Percentiles rank a stretch among this genome's conserved stretches.
Conservation (phyloP, 2,113 vertebrate genomes). For the Gasterosteus nipponicus region DNA sequence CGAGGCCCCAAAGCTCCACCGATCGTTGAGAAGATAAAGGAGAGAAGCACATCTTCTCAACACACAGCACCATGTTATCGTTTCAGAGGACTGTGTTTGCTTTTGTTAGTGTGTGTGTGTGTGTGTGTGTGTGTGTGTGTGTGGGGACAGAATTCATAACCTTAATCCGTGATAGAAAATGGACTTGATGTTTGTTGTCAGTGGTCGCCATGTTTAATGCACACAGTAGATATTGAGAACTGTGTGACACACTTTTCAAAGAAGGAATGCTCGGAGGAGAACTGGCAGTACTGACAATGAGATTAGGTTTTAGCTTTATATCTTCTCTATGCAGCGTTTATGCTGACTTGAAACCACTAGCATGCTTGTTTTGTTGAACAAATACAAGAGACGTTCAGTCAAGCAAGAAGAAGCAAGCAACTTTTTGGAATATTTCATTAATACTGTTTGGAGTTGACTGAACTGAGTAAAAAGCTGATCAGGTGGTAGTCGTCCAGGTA, state of each 20-base stretch:
- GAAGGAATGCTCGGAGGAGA: slow-evolving; percentile 17
- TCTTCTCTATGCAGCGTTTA: not conserved
- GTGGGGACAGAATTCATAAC: slow-evolving; percentile 19
- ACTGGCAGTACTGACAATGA: not conserved
- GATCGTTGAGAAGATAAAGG: slow-evolving; percentile 7
- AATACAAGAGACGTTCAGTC: not conserved
- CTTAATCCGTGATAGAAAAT: slow-evolving; percentile 41
- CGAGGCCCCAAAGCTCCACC: slow-evolving; percentile 29
- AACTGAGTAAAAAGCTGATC: not conserved
- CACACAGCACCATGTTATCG: slow-evolving; percentile 12
- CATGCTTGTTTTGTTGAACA: not conserved
- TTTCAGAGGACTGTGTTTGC: slow-evolving; percentile 21
- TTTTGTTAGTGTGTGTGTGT: slow-evolving; percentile 10
- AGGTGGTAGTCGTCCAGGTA: not conserved
- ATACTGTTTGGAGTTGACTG: too few species aligned
- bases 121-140: not conserved
- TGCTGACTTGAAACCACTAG: not conserved
- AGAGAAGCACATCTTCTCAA: slow-evolving; percentile 27
- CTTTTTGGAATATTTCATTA: not conserved
- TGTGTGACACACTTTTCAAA: slow-evolving; percentile 2
- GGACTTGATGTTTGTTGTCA: slow-evolving; percentile 5
- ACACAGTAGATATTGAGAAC: slow-evolving; percentile 1
- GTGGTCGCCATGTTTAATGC: slow-evolving; percentile 5
- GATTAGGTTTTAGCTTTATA: not conserved
- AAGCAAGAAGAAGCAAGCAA: not conserved